Base-by-base conservation (phyloP, 2,888 invertebrate genomes). In the Polydrusus cervinus region DNA sequence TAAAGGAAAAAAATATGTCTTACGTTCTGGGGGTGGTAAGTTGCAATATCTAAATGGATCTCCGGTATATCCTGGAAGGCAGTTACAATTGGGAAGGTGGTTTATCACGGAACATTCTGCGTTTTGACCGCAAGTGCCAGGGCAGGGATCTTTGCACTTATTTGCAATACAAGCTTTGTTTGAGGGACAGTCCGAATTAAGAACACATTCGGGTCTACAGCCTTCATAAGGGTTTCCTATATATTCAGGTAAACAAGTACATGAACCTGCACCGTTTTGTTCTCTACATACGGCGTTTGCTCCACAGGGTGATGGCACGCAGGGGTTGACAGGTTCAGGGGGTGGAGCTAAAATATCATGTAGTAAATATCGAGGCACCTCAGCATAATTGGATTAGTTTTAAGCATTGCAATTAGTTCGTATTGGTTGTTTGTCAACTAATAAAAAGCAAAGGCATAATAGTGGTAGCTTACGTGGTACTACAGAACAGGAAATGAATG, bases 81-180 rank as follows among this genome's bases (percentile, higher is more conserved):
- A 94, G 71, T 88, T 89, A 83, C 94, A 94, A 71, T 88, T 89
- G 1, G 94, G 93, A 62, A 91, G 87, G 85, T 95, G 95, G 81
- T 92, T 93, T 11, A 93, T 88, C 18, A 93, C 92, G 90, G 92
- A 92, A 83, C 95, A 95, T 68, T 91, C 88, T 25, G 95, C 93
- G 82, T 93, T 93, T 78, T 91, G 89, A 7, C 94, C 94, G 84
- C 95, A 95, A 51, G 92, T 92, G 79, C 94, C 94, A 3, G 93
- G 93, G 81, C 95, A 95, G 45, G 95, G 95, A 87, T 95, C 93
- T 83, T 90, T 88, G 90, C 95, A 95, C 87, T 93, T 93, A 81
- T 92, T 92, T 78, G 91, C 90, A 47, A 92, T 89, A 79, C 95
- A 95, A 2, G 94, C 93, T 83, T 89, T 91, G 83, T 93, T 92